These are phyloP conservation scores for Drosophila lacertosa DNA, from an alignment of 1,140 invertebrate species.

Conservation along the genomic window DNA sequence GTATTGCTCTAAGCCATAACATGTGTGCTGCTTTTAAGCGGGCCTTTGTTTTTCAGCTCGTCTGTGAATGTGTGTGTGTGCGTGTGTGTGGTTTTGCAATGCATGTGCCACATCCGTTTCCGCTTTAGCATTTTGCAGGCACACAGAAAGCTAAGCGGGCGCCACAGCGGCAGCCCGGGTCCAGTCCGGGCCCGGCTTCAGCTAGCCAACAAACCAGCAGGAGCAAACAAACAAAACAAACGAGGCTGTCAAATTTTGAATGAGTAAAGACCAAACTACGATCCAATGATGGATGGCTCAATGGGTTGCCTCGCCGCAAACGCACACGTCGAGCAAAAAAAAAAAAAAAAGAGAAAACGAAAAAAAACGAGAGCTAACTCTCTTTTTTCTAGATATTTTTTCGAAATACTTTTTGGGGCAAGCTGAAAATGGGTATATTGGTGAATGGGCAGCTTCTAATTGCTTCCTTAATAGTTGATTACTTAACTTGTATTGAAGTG, in stretches of 20 bases:
- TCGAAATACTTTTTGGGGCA: conserved; percentile 3
- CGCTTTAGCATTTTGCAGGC: conserved; percentile 54
- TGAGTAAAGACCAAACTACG: conserved; percentile 81
- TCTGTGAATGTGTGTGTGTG: too few species aligned
- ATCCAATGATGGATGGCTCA: conserved; percentile 75
- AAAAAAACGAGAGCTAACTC: conserved; percentile 27
- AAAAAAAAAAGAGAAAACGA: not conserved
- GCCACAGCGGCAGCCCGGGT: conserved; percentile 3
- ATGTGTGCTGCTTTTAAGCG: not conserved
- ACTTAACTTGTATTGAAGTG: too few species aligned
- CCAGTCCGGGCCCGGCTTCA: not conserved
- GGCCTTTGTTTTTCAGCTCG: conserved; percentile 37
- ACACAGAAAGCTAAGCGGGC: conserved; percentile 46
- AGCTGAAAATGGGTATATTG: not conserved
- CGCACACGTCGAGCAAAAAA: conserved; percentile 24
- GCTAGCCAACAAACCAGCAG: conserved; percentile 14
- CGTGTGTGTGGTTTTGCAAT: conserved; percentile 70
- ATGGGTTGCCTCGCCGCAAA: conserved; percentile 50
- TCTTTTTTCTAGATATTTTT: conserved; percentile 27
- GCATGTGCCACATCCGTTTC: conserved; percentile 78
- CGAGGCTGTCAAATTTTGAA: conserved; percentile 82
- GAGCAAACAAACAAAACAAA: conserved; percentile 70
- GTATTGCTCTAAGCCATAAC: conserved; percentile 3
- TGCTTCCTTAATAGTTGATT: too few species aligned
- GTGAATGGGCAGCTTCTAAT: not conserved